Conservation (phyloP, 2,888 invertebrate genomes). For the Latrodectus hesperus region DNA sequence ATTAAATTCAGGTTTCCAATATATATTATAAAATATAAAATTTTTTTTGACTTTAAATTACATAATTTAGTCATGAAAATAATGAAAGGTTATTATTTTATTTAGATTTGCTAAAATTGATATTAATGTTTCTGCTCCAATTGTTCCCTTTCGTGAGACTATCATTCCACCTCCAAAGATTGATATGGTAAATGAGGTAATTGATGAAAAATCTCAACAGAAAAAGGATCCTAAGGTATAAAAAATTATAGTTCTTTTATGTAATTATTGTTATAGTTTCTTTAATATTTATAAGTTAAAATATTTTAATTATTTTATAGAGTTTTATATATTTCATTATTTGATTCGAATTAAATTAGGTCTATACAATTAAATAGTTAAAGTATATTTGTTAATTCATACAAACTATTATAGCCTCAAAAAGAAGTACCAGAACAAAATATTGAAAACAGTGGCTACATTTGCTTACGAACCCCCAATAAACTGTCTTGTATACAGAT, state of each 20-base stretch:
- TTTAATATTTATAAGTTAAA: not conserved
- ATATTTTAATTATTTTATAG: not conserved
- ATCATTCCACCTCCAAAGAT: constrained; percentile 86
- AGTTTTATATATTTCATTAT: not conserved
- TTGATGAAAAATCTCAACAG: constrained; percentile 80
- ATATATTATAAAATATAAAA: too few species aligned
- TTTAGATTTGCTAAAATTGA: constrained; percentile 88
- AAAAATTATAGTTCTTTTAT: not conserved
- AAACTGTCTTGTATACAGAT: constrained; percentile 84
- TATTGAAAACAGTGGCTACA: constrained; percentile 27
- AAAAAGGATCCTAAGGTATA: constrained; percentile 44
- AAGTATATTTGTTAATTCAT: not conserved
- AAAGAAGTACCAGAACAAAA: constrained; percentile 2
- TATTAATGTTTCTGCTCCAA: constrained; percentile 93
- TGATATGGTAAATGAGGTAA: constrained; percentile 90
- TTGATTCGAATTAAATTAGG: not conserved
- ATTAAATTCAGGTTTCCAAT: too few species aligned
- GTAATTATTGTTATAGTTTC: not conserved
- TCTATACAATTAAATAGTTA: too few species aligned
- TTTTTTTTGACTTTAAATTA: too few species aligned
- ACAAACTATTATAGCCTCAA: constrained; percentile 11
- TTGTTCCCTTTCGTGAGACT: constrained; percentile 97
- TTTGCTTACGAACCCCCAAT: constrained; percentile 81
- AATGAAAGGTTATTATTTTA: not conserved
- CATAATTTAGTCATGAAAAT: too few species aligned